Base-by-base conservation (phyloP, 2,797 vertebrate genomes). In the Pampus argenteus region DNA sequence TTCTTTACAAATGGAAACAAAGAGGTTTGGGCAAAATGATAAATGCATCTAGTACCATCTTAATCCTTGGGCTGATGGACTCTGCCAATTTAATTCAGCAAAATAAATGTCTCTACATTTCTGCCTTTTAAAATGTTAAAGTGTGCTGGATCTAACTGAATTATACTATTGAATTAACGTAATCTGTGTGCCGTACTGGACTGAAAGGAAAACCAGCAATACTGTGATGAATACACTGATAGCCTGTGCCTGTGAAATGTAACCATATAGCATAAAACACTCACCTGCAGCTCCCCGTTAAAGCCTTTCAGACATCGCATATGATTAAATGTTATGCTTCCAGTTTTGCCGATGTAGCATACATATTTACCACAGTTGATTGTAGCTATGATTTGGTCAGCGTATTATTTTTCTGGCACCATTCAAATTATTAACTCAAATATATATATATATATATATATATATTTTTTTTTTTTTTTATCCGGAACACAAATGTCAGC, bases 1-100 rank as follows among this genome's bases (percentile, higher is more conserved):
- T 52, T 74, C 47, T 63, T 68, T 20, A 29, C 61, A 56, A 70
- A 63, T 44, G 59, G 9, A 82, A 77, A 55, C 56, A 20, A 74
- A 66, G 29, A 11, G 11, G 22, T 17, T 50, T 40, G 1, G 9
- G 22, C 28, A 58, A 18, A 22, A 17, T 17, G 28, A 66, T n/a
- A 1, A 20, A 42, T 63, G 5, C n/a, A 48, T 66, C n/a, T 6
- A 8, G 38, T 47, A 26, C 40, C 26, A 61, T 25, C 44, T 44
- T 40, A 42, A 63, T 56, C 60, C 31, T 57, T 52, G 38, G 29
- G 25, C 50, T 55, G 40, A 28, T 51, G n/a, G 26, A 56, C 15
- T 65, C 44, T 18, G 42, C 22, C 3, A 9, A 55, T 60, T 68
- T 50, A 48, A 62, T 73, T 58, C 10, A 31, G 14, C 45, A 36